Evolutionary conservation across 2,113 vertebrate genomes (phyloP), one percentile per base, ranked within the genome.

Genomic region (Girardinichthys multiradiatus): DNA sequence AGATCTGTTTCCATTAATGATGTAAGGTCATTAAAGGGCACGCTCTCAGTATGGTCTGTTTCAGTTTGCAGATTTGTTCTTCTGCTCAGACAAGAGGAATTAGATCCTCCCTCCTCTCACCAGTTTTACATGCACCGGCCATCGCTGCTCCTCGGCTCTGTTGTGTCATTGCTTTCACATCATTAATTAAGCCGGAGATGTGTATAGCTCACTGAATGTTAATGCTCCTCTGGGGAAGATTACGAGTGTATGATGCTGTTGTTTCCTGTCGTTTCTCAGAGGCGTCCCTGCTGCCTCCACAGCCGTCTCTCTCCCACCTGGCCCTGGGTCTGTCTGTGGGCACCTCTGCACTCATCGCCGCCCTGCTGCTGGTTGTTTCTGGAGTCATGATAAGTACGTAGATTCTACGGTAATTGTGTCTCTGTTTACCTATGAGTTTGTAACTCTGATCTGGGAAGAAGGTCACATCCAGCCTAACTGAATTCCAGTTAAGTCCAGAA

Each of bases 361-460:
- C 96, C 70, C 94, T 99, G 24, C 95, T 99, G 87, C 93, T 99
- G 87, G 96, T 95, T 4, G 98, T 99, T 87, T 99, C 97, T 0
- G 97, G 97, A 65, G 97, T 99, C 88, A 99, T 99, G 97, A 98
- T 99, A 74, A 98, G 98, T 99, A 84, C 95, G 97, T 96, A 12
- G 35, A 29, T 27, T 15, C 33, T 54, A 64, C 19, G 4, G 60
- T 30, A 21, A 31, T 3, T 21, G 21, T 54, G 21, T 54, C 48
- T 54, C 48, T 54, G 21, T n/a, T 54, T 10, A 17, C 48, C 48
- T n/a, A 35, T 10, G 35, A 35, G 35, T 5, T 35, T 35, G 5
- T 35, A n/a, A 54, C 17, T 24, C 8, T 9, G 35, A 35, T 35
- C 35, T 35, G 35, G 35, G 35, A 35, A 35, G 5, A 54, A n/a